Conservation (phyloP, 2,797 vertebrate genomes). For the Oreochromis grahami region DNA sequence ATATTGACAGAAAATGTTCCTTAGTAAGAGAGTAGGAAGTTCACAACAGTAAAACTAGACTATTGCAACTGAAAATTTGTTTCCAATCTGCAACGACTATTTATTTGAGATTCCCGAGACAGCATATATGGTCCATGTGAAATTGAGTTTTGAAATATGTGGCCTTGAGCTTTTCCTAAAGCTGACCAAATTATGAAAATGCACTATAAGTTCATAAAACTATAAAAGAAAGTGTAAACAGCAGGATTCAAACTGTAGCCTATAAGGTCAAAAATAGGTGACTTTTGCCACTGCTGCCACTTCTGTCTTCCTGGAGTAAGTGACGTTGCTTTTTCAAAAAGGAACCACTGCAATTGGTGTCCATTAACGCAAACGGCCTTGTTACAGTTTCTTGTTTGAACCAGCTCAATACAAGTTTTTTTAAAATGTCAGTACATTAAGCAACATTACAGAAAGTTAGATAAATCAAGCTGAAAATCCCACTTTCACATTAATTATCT, state of each 20-base stretch:
- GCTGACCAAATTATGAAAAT: not conserved
- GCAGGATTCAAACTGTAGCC: not conserved
- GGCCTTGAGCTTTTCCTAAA: not conserved
- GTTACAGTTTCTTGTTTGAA: not conserved
- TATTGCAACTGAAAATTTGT: not conserved
- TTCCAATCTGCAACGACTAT: not conserved
- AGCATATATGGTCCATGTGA: not conserved
- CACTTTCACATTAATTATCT: not conserved
- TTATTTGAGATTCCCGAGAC: not conserved
- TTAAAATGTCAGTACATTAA: not conserved
- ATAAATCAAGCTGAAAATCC: not conserved
- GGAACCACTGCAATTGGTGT: not conserved
- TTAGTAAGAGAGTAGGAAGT: not conserved
- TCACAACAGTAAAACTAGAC: not conserved
- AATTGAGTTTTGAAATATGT: not conserved
- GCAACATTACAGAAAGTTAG: not conserved
- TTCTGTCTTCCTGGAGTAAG: not conserved
- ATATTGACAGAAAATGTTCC: not conserved
- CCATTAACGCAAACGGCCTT: not conserved
- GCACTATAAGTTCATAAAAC: not conserved
- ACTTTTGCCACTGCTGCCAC: not conserved
- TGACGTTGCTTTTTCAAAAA: not conserved
- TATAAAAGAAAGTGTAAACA: not conserved
- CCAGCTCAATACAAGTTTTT: fast-evolving
- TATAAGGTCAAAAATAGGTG: not conserved